phyloP scores from a whole-genome alignment of 2,113 vertebrate genomes.

The Mormyrus lacerda region DNA sequence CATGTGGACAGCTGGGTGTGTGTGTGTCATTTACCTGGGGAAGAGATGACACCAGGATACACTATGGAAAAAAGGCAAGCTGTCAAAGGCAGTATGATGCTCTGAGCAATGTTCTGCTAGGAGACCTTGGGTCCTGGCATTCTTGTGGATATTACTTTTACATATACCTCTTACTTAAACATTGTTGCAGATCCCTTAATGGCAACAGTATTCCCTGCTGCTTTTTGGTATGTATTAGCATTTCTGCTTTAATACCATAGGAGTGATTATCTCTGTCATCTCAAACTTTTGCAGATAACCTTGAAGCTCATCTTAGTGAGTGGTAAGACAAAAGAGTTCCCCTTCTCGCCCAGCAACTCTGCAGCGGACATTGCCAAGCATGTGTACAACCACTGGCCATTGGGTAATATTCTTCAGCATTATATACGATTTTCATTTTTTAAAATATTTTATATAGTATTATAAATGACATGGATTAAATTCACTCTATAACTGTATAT shows the following conservation, averaged over 20 bases:
- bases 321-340: slow-evolving; percentile 95
- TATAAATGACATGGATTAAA: not conserved
- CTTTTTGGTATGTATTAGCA: not conserved
- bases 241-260: not conserved
- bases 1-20: not conserved
- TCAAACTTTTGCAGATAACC: slow-evolving; percentile 75
- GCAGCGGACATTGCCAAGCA: slow-evolving; percentile 57
- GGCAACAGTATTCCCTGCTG: not conserved
- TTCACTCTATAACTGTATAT: not conserved
- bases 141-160: not conserved
- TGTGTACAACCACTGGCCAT: slow-evolving; percentile 96
- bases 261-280: not conserved
- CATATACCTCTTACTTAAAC: not conserved
- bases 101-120: not conserved
- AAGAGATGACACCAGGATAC: not conserved
- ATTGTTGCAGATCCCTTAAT: not conserved
- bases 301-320: slow-evolving; percentile 94
- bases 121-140: not conserved
- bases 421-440: not conserved
- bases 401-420: slow-evolving; percentile 69
- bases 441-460: not conserved
- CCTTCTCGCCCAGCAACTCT: slow-evolving; percentile 91
- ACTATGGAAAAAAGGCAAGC: not conserved
- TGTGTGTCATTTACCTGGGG: not conserved
- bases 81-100: not conserved